Evolutionary conservation across 2,113 vertebrate genomes (phyloP), one percentile per base, ranked within the genome.

Genomic region (Plecturocebus donacophilus): DNA sequence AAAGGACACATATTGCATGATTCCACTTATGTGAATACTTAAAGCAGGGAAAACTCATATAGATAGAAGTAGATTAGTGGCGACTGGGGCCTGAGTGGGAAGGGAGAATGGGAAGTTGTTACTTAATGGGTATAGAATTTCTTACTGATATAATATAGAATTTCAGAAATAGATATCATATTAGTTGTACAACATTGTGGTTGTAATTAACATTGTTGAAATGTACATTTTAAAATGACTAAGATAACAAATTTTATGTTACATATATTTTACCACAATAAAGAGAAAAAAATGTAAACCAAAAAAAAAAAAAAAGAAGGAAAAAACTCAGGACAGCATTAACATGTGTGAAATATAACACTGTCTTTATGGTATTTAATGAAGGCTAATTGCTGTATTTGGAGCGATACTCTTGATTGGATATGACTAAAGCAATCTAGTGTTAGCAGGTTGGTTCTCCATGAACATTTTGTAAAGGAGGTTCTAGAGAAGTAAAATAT

Each of bases 201-300:
- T 80, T 80, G 30, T 25, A 92, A 84, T 90, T 35, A 71, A 81
- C n/a, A 5, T 2, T 56, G 81, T 20, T 47, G 47, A 83, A 64
- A 73, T 40, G 30, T 42, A 79, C 8, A 27, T 35, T 54, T 87
- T n/a, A 86, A 92, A 61, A 66, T 88, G 9, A 64, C 42, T 45
- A 82, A 83, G 87, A 90, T 25, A 38, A 27, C 16, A 87, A 95
- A 64, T 52, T 82, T 95, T 84, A 38, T 88, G 19, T 86, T 90
- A 11, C 30, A 23, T 12, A 30, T 61, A 58, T 87, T 87, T 90
- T 86, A 83, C 66, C n/a, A 88, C 0, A 81, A 56, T 40, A 77
- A 71, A 84, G n/a, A 82, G 49, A 19, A 86, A 96, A 64, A 61
- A 17, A 71, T 32, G 45, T 68, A 45, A 10, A 21, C 6, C 54